Percentiles rank a stretch among this genome's conserved stretches.
Conservation (phyloP, 2,888 invertebrate species). For the Malacosoma neustria region DNA sequence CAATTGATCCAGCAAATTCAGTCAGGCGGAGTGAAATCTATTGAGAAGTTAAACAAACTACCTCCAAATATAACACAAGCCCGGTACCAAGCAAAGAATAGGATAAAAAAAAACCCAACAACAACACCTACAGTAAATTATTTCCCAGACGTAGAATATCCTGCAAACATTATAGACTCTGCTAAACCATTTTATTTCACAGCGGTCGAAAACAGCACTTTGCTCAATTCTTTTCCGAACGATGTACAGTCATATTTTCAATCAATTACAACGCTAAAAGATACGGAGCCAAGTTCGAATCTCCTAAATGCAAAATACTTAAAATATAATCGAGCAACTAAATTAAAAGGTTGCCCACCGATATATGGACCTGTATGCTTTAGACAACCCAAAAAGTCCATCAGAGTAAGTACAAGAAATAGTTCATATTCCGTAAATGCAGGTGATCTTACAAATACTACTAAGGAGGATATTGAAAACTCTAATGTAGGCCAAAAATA, state of each 20-base stretch:
- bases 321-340: slow-evolving; percentile 3
- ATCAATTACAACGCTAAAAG: not conserved
- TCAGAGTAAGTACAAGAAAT: not conserved
- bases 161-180: slow-evolving; percentile 31
- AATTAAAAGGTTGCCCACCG: not conserved
- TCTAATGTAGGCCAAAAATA: not conserved
- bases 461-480: not conserved
- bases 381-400: not conserved
- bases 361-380: not conserved
- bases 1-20: not conserved
- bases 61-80: slow-evolving; percentile 19
- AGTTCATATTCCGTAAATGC: not conserved
- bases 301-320: not conserved
- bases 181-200: slow-evolving; percentile 38
- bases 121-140: slow-evolving; percentile 10
- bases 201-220: slow-evolving; percentile 15
- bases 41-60: slow-evolving; percentile 12
- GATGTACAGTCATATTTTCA: slow-evolving; percentile 32
- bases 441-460: not conserved
- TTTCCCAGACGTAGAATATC: slow-evolving; percentile 35
- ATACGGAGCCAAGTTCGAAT: not conserved
- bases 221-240: slow-evolving; percentile 32
- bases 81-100: slow-evolving; percentile 17
- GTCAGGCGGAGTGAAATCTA: slow-evolving; percentile 1
- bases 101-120: slow-evolving; percentile 11